Evolutionary conservation across 2,113 vertebrate genomes (phyloP).

Genomic region (Calidris pygmaea): DNA sequence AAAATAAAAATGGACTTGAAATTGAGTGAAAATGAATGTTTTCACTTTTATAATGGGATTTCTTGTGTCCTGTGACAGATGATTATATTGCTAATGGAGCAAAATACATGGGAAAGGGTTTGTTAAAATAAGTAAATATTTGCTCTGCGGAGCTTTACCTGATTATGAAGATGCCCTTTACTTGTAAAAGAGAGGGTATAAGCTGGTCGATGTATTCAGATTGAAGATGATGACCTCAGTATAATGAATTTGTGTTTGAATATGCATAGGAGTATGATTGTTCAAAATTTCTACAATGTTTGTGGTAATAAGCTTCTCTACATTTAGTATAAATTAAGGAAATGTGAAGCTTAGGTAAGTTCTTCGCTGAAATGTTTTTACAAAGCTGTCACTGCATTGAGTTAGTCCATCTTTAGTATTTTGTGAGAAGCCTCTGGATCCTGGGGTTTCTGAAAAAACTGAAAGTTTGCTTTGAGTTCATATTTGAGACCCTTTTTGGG

Average conservation of each 20-base stretch:
- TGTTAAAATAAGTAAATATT: background rate
- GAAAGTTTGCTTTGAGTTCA: background rate
- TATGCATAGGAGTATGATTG: background rate
- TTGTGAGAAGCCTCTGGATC: background rate
- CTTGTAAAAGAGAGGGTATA: background rate
- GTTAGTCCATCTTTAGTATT: background rate
- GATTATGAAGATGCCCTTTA: background rate
- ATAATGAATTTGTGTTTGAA: background rate
- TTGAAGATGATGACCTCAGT: background rate
- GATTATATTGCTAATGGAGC: background rate
- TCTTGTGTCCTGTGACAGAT: background rate
- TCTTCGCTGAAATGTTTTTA: background rate
- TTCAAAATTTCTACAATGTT: background rate
- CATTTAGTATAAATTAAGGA: background rate
- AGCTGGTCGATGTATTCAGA: background rate
- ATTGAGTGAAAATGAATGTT: background rate
- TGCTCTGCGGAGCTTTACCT: background rate
- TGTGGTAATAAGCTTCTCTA: background rate
- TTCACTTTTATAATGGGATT: background rate
- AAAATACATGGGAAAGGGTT: background rate
- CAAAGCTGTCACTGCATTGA: background rate
- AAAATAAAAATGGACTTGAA: background rate
- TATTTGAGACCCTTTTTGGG: background rate
- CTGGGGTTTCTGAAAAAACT: background rate
- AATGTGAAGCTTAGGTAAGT: background rate